These are phyloP conservation scores for Hydra vulgaris DNA, from an alignment of 30 jellyfish, hydroid and myxozoan species.

Conservation along the genomic window DNA sequence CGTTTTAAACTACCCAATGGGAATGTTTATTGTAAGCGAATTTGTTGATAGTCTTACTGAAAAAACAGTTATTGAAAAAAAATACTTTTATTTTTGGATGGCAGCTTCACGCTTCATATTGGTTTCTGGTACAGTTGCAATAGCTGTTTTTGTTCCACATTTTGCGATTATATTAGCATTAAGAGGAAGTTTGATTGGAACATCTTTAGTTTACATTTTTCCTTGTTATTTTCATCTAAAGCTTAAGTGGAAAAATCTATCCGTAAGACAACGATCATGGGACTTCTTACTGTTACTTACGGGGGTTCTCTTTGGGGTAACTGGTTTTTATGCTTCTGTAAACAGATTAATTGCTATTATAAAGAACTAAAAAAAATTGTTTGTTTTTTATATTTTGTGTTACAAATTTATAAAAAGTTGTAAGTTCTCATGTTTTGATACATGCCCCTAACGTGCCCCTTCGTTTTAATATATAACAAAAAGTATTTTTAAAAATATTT, in stretches of 20 bases:
- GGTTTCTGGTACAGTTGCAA: constrained; percentile 4
- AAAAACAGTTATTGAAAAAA: background rate
- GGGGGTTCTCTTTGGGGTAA: background rate
- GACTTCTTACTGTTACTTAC: background rate
- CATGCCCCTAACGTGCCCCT: too few relatives aligned
- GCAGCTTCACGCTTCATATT: constrained; percentile 9
- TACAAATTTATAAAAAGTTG: too few relatives aligned
- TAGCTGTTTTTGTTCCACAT: constrained; percentile 36
- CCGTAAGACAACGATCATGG: constrained; percentile 1
- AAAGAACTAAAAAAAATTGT: too few relatives aligned
- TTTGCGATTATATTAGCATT: constrained; percentile 25
- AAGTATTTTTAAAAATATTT: too few relatives aligned
- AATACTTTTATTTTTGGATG: constrained; percentile 13
- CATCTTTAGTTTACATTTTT: constrained; percentile 15
- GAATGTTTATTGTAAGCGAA: constrained; percentile 22
- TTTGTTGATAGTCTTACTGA: constrained; percentile 6
- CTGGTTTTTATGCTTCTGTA: background rate
- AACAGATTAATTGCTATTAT: background rate
- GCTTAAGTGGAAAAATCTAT: constrained; percentile 32
- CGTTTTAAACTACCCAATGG: constrained; percentile 18
- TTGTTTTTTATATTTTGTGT: too few relatives aligned
- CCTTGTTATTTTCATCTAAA: constrained; percentile 46
- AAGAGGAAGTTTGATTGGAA: constrained; percentile 33
- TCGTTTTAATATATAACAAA: too few relatives aligned
- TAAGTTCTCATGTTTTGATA: too few relatives aligned